Evolutionary conservation across 2,113 vertebrate genomes (phyloP).

Genomic region (Motacilla alba): DNA sequence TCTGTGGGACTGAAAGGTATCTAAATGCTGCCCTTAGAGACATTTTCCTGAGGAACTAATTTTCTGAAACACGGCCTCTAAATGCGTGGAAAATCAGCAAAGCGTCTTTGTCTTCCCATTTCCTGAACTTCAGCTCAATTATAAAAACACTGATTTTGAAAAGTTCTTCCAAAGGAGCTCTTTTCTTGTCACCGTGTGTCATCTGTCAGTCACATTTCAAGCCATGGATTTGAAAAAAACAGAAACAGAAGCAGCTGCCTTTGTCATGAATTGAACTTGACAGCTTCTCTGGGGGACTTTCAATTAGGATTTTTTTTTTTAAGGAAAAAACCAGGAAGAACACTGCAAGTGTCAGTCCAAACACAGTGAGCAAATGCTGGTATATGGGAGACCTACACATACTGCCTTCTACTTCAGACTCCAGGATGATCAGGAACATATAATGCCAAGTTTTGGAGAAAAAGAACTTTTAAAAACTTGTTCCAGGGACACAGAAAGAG

Average conservation of each 20-base stretch:
- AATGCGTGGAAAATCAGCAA: background rate
- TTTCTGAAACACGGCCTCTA: background rate
- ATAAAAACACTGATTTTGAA: background rate
- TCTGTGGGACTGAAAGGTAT: background rate
- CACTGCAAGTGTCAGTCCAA: background rate
- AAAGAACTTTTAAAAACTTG: background rate
- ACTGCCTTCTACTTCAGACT: background rate
- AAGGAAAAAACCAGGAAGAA: background rate
- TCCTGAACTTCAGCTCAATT: background rate
- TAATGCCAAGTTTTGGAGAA: background rate
- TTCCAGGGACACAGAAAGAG: background rate
- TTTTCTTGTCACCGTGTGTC: background rate
- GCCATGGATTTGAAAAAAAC: background rate
- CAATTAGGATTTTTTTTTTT: background rate
- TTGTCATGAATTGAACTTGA: slow-evolving; percentile 21
- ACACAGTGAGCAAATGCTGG: background rate
- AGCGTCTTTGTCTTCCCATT: background rate
- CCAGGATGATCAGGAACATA: background rate
- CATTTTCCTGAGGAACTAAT: background rate
- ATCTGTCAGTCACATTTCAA: slow-evolving; percentile 6
- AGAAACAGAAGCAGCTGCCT: background rate
- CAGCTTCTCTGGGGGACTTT: background rate
- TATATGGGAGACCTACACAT: background rate
- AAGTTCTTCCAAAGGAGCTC: background rate
- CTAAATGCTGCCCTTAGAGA: background rate